Evolutionary conservation across 2,888 invertebrate genomes (phyloP).

Genomic region (Drosophila colorata): DNA sequence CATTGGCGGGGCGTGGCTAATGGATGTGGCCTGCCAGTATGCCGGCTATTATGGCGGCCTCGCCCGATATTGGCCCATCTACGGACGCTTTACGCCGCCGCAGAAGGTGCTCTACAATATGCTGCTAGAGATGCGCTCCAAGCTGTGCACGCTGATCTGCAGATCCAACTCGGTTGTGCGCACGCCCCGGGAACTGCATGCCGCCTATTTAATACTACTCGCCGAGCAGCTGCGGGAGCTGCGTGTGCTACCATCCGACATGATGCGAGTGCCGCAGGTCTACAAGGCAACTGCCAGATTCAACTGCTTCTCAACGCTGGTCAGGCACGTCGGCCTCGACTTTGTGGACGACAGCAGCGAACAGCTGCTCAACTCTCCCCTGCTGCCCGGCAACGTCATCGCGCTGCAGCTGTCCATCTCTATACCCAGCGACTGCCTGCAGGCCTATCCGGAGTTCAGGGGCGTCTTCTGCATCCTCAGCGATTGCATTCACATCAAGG

Average conservation of each 20-base stretch:
- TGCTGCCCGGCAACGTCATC: constrained; percentile 50
- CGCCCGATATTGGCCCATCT: constrained; percentile 52
- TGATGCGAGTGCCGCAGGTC: constrained; percentile 3
- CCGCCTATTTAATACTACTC: constrained; percentile 36
- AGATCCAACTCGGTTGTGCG: neutral
- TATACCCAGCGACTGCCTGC: constrained; percentile 45
- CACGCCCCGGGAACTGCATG: constrained; percentile 39
- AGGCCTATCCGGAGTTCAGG: constrained; percentile 54
- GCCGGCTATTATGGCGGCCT: constrained; percentile 56
- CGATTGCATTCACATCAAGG: constrained; percentile 40
- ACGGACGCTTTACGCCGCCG: constrained; percentile 49
- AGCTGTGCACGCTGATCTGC: constrained; percentile 30
- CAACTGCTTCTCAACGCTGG: constrained; percentile 28
- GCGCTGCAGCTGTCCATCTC: constrained; percentile 43
- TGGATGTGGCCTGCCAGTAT: constrained; percentile 52
- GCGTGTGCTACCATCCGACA: constrained; percentile 32
- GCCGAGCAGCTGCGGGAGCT: constrained; percentile 29
- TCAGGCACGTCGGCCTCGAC: constrained; percentile 50
- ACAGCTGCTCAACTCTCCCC: constrained; percentile 20
- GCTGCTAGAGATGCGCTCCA: constrained; percentile 42
- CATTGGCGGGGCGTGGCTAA: constrained; percentile 35
- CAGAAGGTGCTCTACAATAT: constrained; percentile 55
- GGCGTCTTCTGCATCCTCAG: constrained; percentile 46
- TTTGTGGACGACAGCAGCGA: neutral
- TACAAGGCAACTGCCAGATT: constrained; percentile 16